phyloP scores from a whole-genome alignment of 2,797 vertebrate species.

The Acestrorhynchus altus region DNA sequence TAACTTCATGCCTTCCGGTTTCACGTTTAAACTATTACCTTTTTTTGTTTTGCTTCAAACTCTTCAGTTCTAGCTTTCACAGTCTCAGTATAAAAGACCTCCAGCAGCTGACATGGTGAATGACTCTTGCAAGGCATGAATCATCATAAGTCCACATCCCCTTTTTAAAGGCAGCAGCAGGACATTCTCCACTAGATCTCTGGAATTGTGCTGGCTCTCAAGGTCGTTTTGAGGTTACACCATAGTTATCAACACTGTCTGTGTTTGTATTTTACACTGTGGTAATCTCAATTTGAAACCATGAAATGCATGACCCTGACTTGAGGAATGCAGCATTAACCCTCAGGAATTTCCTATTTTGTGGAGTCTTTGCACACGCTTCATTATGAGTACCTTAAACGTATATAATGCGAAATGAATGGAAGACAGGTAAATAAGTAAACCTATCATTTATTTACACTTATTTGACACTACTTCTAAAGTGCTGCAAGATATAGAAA shows the following conservation, averaged over 20 bases:
- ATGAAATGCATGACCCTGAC: conserved; percentile 7
- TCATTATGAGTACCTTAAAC: not conserved
- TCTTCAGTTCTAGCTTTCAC: conserved; percentile 17
- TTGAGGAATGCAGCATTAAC: not conserved
- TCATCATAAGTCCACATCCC: conserved; percentile 25
- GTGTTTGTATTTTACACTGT: conserved; percentile 14
- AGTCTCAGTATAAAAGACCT: conserved; percentile 12
- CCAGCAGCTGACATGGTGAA: conserved; percentile 32
- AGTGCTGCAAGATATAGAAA: not conserved
- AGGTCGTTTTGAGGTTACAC: conserved; percentile 46
- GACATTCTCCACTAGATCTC: conserved; percentile 9
- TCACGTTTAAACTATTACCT: too few species aligned
- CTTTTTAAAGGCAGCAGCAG: conserved; percentile 5
- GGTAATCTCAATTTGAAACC: conserved; percentile 11
- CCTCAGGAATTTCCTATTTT: not conserved
- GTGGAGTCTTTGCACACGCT: not conserved
- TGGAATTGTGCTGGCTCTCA: not conserved
- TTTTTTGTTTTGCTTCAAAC: conserved; percentile 9
- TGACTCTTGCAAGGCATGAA: conserved; percentile 28
- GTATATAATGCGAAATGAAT: not conserved
- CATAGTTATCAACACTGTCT: conserved; percentile 47
- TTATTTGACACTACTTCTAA: not conserved
- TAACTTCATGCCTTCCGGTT: too few species aligned
- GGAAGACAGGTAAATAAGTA: not conserved
- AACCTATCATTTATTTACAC: not conserved